These are phyloP conservation scores for Melanotaenia pygmaea DNA, from an alignment of 2,797 vertebrate genomes.

Conservation along the genomic window DNA sequence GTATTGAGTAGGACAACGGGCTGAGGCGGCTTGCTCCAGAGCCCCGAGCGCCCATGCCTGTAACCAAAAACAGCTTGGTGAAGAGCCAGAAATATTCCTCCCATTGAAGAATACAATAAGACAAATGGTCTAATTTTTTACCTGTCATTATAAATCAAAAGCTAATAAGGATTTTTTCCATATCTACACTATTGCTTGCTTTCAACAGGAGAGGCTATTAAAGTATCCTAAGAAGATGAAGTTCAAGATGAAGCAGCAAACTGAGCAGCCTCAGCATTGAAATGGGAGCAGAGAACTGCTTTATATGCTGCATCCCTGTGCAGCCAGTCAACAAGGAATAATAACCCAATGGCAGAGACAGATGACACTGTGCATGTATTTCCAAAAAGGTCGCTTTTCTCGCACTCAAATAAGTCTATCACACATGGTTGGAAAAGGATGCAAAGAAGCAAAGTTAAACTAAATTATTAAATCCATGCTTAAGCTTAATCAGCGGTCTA, in stretches of 20 bases:
- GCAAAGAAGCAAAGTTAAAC: conserved; percentile 66
- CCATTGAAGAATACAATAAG: conserved; percentile 35
- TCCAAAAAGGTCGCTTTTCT: conserved; percentile 79
- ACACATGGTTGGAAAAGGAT: conserved; percentile 60
- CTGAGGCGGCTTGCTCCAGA: conserved; percentile 75
- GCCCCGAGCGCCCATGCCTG: conserved; percentile 92
- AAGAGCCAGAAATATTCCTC: conserved; percentile 38
- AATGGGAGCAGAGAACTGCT: conserved; percentile 68
- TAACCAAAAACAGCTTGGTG: conserved; percentile 56
- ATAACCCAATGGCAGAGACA: conserved; percentile 83
- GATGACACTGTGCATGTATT: conserved; percentile 74
- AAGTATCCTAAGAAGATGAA: conserved; percentile 67
- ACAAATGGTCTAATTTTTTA: conserved; percentile 40
- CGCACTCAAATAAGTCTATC: conserved; percentile 70
- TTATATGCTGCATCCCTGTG: conserved; percentile 75
- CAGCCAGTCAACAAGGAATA: conserved; percentile 84
- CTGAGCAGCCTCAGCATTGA: conserved; percentile 55
- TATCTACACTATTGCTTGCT: conserved; percentile 73
- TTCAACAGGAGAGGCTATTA: conserved; percentile 71
- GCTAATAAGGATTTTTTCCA: conserved; percentile 39
- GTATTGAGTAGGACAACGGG: conserved; percentile 65
- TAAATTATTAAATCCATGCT: conserved; percentile 62
- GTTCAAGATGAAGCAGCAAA: conserved; percentile 60
- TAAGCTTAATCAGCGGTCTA: conserved; percentile 45
- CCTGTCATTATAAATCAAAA: conserved; percentile 72